phyloP scores from a whole-genome alignment of 2,113 vertebrate genomes.

The Mesoclemmys tuberculata region DNA sequence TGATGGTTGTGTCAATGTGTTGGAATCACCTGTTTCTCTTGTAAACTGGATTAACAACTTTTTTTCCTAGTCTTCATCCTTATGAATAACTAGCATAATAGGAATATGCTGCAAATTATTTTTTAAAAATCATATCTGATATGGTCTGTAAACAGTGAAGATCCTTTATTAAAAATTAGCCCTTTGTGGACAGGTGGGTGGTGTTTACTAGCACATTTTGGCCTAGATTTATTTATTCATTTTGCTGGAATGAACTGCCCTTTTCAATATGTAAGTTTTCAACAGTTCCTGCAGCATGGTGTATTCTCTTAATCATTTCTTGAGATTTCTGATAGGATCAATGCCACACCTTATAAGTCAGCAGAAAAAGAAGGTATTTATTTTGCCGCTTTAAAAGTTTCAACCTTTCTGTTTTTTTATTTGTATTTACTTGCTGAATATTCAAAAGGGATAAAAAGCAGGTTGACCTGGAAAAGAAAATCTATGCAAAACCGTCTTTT shows the following conservation, averaged over 20 bases:
- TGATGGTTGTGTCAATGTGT: background rate
- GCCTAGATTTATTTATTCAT: slow-evolving; percentile 46
- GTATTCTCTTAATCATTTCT: slow-evolving; percentile 27
- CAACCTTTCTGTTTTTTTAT: slow-evolving; percentile 52
- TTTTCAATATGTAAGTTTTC: slow-evolving; percentile 42
- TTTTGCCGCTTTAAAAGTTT: slow-evolving; percentile 58
- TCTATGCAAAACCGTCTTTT: slow-evolving; percentile 54
- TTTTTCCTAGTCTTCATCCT: background rate
- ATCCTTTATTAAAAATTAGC: background rate
- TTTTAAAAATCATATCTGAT: background rate
- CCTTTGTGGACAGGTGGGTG: slow-evolving; percentile 1
- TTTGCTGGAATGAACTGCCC: slow-evolving; percentile 41
- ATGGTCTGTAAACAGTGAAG: background rate
- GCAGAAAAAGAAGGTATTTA: slow-evolving; percentile 53
- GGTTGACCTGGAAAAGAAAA: slow-evolving; percentile 64
- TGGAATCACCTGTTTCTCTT: background rate
- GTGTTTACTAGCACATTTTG: slow-evolving; percentile 43
- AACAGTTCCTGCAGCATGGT: background rate
- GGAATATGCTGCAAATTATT: background rate
- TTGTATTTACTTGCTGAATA: slow-evolving; percentile 49
- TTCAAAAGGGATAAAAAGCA: slow-evolving; percentile 61
- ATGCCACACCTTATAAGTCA: slow-evolving; percentile 57
- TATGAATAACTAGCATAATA: background rate
- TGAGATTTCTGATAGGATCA: slow-evolving; percentile 49
- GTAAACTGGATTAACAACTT: background rate